Evolutionary conservation across 2,888 invertebrate species (phyloP), one percentile per base, ranked within the genome.

Genomic region (Flexamia atlantica): DNA sequence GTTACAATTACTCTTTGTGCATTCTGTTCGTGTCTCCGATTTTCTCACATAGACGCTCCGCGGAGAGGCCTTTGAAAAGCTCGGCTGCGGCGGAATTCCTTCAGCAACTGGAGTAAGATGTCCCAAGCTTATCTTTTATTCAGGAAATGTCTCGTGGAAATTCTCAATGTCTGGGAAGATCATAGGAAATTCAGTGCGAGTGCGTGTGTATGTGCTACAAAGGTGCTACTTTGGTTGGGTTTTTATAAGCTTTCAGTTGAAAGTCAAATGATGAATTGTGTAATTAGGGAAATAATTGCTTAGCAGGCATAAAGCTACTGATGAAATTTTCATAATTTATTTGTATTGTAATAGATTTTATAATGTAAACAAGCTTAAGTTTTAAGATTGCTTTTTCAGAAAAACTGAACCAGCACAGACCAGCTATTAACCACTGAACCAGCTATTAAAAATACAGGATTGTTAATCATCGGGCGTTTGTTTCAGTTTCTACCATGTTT

Each of bases 81-180:
- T 28, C 76, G 25, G 57, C 23, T 79, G 79, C 32, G 32, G 42
- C 40, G 40, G 72, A 42, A 72, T 72, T 72, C 72, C 72, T 72
- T 72, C 72, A 72, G 23, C 57, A 57, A 57, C 79, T 79, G 79
- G 57, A 79, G 79, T 79, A 79, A 79, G 79, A 79, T 79, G 79
- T 79, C 79, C 76, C 46, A 76, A 76, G 76, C 30, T 76, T 28
- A 76, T 76, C 76, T 76, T 76, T 76, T 23, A 76, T 76, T 76
- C 76, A 76, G 28, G 5, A 23, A 50, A 36, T 14, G 76, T 28
- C 70, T 40, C 23, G 70, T 40, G 70, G 36, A 40, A 70, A 70
- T 46, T 46, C 76, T 76, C 72, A 42, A 72, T 72, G 72, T 36
- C 72, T 72, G 72, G 72, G 72, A 72, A 72, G 72, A 72, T 72